These are phyloP conservation scores for Chironomus striatipennis DNA, from an alignment of 1,140 invertebrate species.

Conservation along the genomic window DNA sequence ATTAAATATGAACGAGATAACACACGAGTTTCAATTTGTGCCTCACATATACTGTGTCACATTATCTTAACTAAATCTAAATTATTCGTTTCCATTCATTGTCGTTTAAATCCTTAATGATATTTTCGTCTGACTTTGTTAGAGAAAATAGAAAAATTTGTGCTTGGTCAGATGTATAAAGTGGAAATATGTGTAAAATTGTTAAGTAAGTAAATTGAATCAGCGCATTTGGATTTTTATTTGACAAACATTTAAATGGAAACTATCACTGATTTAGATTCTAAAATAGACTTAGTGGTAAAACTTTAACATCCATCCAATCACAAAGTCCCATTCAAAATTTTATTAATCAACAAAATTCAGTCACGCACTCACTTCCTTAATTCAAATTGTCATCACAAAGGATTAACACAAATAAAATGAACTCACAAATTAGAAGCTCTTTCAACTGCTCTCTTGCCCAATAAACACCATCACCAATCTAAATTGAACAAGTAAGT, in stretches of 20 bases:
- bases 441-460: neutral
- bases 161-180: neutral
- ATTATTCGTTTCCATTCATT: neutral
- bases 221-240: no score
- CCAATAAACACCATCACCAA: neutral
- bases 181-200: neutral
- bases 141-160: neutral
- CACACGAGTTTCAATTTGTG: neutral
- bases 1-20: conserved; percentile 4
- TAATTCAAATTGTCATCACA: no score
- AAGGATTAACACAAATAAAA: no score
- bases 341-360: no score
- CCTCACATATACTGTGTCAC: neutral
- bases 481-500: neutral
- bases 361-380: no score
- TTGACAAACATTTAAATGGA: no score
- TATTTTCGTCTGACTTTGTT: neutral
- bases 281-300: no score
- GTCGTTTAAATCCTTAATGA: neutral
- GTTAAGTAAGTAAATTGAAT: neutral
- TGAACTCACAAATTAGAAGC: neutral
- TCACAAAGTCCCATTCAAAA: no score
- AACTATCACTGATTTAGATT: no score
- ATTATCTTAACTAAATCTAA: neutral
- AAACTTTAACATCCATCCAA: no score